phyloP scores from a whole-genome alignment of 2,797 vertebrate genomes.

The Spheniscus humboldti region DNA sequence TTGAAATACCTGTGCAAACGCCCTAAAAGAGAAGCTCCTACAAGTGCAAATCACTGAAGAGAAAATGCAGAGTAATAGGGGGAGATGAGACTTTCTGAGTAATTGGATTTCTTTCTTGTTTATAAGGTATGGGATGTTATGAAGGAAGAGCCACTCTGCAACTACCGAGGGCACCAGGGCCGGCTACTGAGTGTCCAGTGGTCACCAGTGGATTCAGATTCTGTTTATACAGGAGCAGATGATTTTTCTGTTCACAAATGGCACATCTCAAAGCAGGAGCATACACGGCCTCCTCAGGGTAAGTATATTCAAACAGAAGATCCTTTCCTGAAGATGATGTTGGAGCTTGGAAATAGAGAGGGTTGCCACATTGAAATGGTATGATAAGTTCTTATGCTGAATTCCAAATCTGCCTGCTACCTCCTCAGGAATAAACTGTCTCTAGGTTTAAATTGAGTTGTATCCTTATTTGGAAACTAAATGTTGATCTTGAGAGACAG shows the following conservation, averaged over 20 bases:
- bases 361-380: neutral
- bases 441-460: neutral
- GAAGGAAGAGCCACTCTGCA: conserved; percentile 84
- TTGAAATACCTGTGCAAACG: neutral
- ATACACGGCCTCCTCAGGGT: conserved; percentile 90
- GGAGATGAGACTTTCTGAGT: neutral
- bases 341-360: neutral
- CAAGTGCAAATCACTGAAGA: neutral
- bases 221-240: conserved; percentile 91
- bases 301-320: neutral
- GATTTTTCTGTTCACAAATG: conserved; percentile 95
- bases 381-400: neutral
- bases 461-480: neutral
- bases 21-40: neutral
- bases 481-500: neutral
- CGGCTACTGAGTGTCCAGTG: conserved; percentile 90
- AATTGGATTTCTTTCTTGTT: neutral
- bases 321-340: neutral
- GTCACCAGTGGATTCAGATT: conserved; percentile 89
- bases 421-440: neutral
- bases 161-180: conserved; percentile 90
- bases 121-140: conserved; percentile 91
- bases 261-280: conserved; percentile 85
- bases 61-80: neutral
- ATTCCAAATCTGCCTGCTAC: neutral